Evolutionary conservation across 1,140 invertebrate species (phyloP), one percentile per base, ranked within the genome.

Genomic region (Onthophagus taurus): DNA sequence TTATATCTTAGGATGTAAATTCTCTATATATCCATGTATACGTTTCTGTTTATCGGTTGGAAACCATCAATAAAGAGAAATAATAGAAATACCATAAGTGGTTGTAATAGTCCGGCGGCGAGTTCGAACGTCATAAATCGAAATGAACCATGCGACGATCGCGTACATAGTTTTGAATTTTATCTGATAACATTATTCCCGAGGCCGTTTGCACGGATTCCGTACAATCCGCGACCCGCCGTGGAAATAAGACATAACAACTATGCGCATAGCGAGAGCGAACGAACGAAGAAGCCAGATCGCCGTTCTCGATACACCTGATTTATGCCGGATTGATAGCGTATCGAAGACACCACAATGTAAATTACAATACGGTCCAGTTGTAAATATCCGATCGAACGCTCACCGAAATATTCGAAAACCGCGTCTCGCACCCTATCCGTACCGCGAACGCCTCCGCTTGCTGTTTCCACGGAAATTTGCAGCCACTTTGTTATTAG

Each of bases 281-380:
- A 6, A 37, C 34, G 4, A 21, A 34, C 35, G 35, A 23, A 12
- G 14, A 8, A 11, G 20, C 35, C 17, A 23, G 35, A 2, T 11
- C 12, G 4, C 35, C 19, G 35, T 34, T 11, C n/a, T 12, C 20
- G 24, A 21, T 37, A 21, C 35, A 23, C 18, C 48, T 52, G 52
- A 54, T 54, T 54, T 54, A 54, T 54, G 39, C 35, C 33, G 42
- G 39, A 51, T 45, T 54, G 52, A 54, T 54, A 52, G 48, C 45
- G 50, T 49, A 54, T 54, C 52, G 47, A 45, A 50, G 52, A 54
- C 50, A 54, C 52, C 50, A 54, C 52, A 54, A 54, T 54, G 52
- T 52, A 52, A 54, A 54, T 54, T 54, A 54, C 52, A 54, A 50
- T 49, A 49, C 45, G 42, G 19, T 17, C 48, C 35, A 31, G 50